Percentiles rank a stretch among this genome's conserved stretches.
These are phyloP conservation scores for Coleophora deauratella DNA, from an alignment of 2,888 invertebrate genomes.

Conservation along the genomic window DNA sequence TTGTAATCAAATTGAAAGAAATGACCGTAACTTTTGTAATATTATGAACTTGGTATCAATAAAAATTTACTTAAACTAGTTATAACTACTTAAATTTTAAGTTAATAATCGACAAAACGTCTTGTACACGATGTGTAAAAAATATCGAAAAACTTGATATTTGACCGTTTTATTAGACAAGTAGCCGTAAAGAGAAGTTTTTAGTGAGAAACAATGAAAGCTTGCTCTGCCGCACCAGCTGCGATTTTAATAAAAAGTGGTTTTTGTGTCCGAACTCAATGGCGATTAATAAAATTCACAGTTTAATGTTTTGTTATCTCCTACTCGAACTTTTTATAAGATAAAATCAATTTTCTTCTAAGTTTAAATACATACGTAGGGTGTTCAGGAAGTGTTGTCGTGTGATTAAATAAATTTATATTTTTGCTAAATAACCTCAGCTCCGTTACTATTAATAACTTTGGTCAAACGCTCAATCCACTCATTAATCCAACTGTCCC, in stretches of 20 bases:
- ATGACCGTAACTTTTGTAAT: neutral
- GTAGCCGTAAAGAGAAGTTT: conserved; percentile 43
- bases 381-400: too few species aligned
- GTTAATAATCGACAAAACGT: conserved; percentile 25
- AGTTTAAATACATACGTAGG: too few species aligned
- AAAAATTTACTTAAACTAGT: neutral
- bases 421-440: too few species aligned
- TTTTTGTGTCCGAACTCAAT: conserved; percentile 45
- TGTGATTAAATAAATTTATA: too few species aligned
- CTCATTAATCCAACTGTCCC: too few species aligned
- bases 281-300: conserved; percentile 36
- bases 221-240: conserved; percentile 24
- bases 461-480: too few species aligned
- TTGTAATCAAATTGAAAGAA: conserved; percentile 8
- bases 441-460: too few species aligned
- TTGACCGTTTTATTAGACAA: conserved; percentile 62
- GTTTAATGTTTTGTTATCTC: conserved; percentile 34
- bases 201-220: conserved; percentile 30
- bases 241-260: conserved; percentile 42
- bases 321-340: too few species aligned
- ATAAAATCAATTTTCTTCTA: too few species aligned
- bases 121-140: conserved; percentile 23
- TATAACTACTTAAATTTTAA: conserved; percentile 18
- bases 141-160: conserved; percentile 35
- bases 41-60: conserved; percentile 3